Evolutionary conservation across 2,888 invertebrate species (phyloP).

Genomic region (Andrena haemorrhoa): DNA sequence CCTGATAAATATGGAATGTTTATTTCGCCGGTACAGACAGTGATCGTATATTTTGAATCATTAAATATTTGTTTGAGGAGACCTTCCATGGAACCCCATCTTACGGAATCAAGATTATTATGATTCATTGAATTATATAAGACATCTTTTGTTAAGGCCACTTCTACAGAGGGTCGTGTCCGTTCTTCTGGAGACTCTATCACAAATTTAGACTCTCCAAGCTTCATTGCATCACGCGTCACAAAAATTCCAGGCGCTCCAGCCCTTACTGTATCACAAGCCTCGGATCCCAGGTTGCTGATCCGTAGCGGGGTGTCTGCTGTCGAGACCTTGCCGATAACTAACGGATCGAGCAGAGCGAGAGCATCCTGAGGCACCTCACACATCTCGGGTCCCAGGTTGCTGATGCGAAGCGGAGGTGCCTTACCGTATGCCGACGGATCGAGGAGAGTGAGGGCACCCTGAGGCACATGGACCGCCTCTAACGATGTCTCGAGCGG

Average conservation of each 20-base stretch:
- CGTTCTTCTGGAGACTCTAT: not conserved
- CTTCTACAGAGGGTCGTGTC: not conserved
- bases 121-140: not conserved
- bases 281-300: not conserved
- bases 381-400: not conserved
- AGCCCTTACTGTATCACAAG: not conserved
- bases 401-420: not conserved
- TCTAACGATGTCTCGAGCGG: too few relatives aligned
- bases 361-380: not conserved
- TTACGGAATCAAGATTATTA: not conserved
- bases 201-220: not conserved
- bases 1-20: not conserved
- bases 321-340: slow-evolving; percentile 10
- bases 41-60: not conserved
- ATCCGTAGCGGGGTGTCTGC: too few relatives aligned
- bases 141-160: not conserved
- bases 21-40: slow-evolving; percentile 13
- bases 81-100: not conserved
- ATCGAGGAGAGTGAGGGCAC: not conserved
- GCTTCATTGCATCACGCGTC: not conserved
- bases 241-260: not conserved
- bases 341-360: slow-evolving; percentile 6
- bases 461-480: too few relatives aligned
- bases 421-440: not conserved
- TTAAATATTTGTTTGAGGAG: not conserved